Base-by-base conservation (phyloP, 2,888 invertebrate species). In the Anarsia innoxiella region DNA sequence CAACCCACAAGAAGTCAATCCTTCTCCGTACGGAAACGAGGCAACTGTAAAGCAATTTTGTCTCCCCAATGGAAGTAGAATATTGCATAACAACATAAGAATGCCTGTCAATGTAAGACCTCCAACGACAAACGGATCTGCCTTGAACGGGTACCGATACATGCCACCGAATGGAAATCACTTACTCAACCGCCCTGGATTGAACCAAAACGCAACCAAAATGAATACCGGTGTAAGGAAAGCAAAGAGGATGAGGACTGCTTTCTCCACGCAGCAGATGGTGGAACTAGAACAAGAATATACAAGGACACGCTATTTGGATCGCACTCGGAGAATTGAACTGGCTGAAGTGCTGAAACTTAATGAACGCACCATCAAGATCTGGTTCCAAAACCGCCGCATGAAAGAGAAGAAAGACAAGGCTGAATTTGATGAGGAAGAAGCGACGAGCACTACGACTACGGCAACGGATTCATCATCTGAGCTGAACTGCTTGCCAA, bases 311-410 rank as follows among this genome's bases (percentile, higher is more conserved):
- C 87, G 88, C 26, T 94, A 94, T 58, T 70, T 94, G 0, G 91
- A 91, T 53, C 87, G 93, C 13, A 88, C 90, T 0, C 80, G 91
- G 3, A 82, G 94, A 6, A 90, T 92, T 12, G 89, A 92, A 53
- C 82, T 95, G 0, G 59, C 66, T 1, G 53, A 54, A 0, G 26
- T 38, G 2, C 47, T 67, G 1, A 45, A 40, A 0, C 42, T 77
- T 11, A 70, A 70, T 33, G 76, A 78, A 40, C 60, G 72, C 1
- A 72, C 68, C 0, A 91, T 94, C 31, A 94, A 94, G 65, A 92
- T 93, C 25, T 94, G 93, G 93, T 94, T 94, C 62, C 93, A 94
- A 58, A 93, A 93, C 60, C 82, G 93, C 0, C 76, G 93, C 1
- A 94, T 93, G 93, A 91, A 91, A 46, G 84, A 78, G 53, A 91